Conservation (phyloP, 2,113 vertebrate species). For the Oreochromis niloticus region DNA sequence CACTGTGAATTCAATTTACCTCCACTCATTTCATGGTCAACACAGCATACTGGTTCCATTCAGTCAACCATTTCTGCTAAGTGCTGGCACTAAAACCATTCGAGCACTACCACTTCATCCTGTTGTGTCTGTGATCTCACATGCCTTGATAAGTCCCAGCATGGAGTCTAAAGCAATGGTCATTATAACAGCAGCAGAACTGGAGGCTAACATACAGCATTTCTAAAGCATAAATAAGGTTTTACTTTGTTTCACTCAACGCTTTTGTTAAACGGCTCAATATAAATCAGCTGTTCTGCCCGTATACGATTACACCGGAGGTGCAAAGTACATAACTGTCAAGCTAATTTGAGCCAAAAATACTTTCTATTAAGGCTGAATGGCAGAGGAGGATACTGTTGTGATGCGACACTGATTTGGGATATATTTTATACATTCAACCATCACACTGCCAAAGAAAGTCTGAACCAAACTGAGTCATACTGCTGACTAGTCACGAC, state of each 20-base stretch:
- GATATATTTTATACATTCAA: neutral
- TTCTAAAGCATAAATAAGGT: neutral
- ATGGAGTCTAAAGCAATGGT: neutral
- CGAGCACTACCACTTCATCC: neutral
- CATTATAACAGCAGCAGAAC: neutral
- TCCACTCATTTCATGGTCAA: slow-evolving; percentile 20
- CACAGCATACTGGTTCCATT: slow-evolving; percentile 1
- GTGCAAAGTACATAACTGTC: neutral
- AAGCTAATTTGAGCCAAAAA: neutral
- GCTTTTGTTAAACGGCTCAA: neutral
- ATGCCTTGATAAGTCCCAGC: neutral
- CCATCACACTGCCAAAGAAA: neutral
- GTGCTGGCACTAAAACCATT: slow-evolving; percentile 10
- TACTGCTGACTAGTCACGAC: neutral
- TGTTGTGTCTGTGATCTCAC: neutral
- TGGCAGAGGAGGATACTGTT: neutral
- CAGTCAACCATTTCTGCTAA: slow-evolving; percentile 8
- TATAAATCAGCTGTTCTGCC: neutral
- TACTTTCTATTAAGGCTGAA: neutral
- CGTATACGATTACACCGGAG: neutral
- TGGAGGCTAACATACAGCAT: neutral
- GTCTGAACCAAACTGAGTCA: slow-evolving; percentile 3
- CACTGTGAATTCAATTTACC: slow-evolving; percentile 9
- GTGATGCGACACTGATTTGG: neutral
- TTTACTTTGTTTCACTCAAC: neutral